Conservation (phyloP, 1,140 invertebrate species). For the Drosophila sucinea region DNA sequence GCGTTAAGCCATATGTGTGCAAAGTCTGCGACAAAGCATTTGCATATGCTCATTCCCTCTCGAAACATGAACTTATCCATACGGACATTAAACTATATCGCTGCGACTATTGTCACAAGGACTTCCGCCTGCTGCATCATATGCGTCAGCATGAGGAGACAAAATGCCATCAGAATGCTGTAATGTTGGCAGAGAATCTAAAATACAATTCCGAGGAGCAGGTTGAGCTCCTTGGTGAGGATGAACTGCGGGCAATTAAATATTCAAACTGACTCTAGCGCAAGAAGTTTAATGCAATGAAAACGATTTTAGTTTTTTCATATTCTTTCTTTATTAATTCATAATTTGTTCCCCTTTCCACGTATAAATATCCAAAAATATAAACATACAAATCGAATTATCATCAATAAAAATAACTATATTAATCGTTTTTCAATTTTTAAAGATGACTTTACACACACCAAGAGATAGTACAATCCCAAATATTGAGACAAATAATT, state of each 20-base stretch:
- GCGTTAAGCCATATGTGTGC: constrained; percentile 77
- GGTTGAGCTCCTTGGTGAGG: constrained; percentile 44
- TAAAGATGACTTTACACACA: too few species aligned
- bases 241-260: constrained; percentile 27
- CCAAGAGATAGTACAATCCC: too few species aligned
- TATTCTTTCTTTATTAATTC: background rate
- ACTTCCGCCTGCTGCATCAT: constrained; percentile 77
- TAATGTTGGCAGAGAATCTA: constrained; percentile 57
- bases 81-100: constrained; percentile 74
- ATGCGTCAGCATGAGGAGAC: constrained; percentile 80
- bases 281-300: background rate
- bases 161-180: constrained; percentile 75
- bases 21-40: constrained; percentile 76
- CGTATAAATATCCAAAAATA: background rate
- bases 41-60: constrained; percentile 73
- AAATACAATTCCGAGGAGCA: constrained; percentile 47
- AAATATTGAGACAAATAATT: too few species aligned
- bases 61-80: constrained; percentile 77
- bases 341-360: background rate
- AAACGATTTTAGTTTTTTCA: background rate
- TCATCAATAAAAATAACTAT: background rate
- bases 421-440: too few species aligned
- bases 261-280: background rate
- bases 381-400: constrained; percentile 2
- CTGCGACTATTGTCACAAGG: constrained; percentile 75